Evolutionary conservation across 2,888 invertebrate genomes (phyloP), one percentile per base, ranked within the genome.

Genomic region (Synanthedon andrenaeformis): DNA sequence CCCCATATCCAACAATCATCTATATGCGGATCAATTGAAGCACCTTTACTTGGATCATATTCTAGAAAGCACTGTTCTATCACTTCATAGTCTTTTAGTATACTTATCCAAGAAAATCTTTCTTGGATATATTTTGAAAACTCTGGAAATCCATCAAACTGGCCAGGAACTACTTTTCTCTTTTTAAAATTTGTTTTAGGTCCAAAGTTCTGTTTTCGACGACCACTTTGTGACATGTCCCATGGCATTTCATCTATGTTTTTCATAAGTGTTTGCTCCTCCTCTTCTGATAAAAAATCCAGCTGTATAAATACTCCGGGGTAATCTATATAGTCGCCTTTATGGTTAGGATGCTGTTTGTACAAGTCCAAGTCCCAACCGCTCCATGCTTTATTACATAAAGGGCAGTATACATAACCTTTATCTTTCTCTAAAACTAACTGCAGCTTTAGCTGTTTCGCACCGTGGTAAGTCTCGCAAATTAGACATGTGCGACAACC

Each of bases 1-100:
- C 99, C 99, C 99, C 99, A 99, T 56, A 99, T 91, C 99, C 99
- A 99, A 72, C 96, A 96, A 70, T 99, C 99, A 79, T 99, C 99
- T 62, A 98, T 94, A 73, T 99, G 99, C 11, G 98, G 96, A 79
- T 99, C 99, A 62, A 99, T 99, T 1, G 96, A 94, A 0, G 99
- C 96, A 1, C 98, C 98, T 69, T 93, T 91, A 57, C 82, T 79
- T 0, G 95, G 93, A 62, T 93, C 91, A 80, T 99, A 99, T 71
- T 99, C 99, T 59, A 99, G 87, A 52, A 97, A 95, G 78, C 99
- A 99, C 72, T 99, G 96, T 74, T 99, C 98, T 53, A 98, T 94
- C 0, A 95, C 94, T 73, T 91, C 89, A 74, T 95, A 98, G 62
- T 90, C 88, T 59, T 87, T 75, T 53, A 97, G 77, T 49, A 93